Percentiles rank a stretch among this genome's conserved stretches.
phyloP scores from a whole-genome alignment of 2,888 invertebrate species.

The Hybos culiciformis region DNA sequence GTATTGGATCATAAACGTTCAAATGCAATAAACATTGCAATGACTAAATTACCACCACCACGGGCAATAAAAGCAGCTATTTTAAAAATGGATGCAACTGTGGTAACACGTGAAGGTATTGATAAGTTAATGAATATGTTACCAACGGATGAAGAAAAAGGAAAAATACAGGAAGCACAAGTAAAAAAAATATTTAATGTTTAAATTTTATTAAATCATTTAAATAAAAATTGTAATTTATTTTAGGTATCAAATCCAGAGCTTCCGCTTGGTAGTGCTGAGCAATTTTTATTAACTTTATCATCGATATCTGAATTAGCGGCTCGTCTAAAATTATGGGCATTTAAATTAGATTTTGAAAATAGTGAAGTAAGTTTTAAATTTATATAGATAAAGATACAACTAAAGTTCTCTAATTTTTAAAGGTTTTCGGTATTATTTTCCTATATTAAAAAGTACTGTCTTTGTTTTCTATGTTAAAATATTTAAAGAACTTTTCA shows the following conservation, averaged over 20 bases:
- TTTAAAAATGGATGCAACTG: conserved; percentile 97
- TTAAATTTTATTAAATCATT: neutral
- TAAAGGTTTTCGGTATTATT: too few species aligned
- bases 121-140: conserved; percentile 96
- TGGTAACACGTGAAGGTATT: conserved; percentile 95
- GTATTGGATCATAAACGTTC: conserved; percentile 95
- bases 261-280: conserved; percentile 66
- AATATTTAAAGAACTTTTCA: too few species aligned
- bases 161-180: conserved; percentile 94
- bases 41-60: conserved; percentile 96
- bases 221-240: neutral
- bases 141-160: conserved; percentile 90
- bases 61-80: conserved; percentile 98
- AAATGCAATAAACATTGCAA: conserved; percentile 97
- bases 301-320: conserved; percentile 91
- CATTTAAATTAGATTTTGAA: conserved; percentile 97
- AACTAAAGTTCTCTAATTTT: too few species aligned
- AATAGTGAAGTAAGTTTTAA: conserved; percentile 73
- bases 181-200: too few species aligned
- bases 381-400: too few species aligned
- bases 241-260: conserved; percentile 31
- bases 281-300: conserved; percentile 93
- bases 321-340: conserved; percentile 89
- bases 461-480: too few species aligned
- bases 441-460: too few species aligned